Conservation (phyloP, 2,888 invertebrate genomes). For the Ptilodon capucinus region DNA sequence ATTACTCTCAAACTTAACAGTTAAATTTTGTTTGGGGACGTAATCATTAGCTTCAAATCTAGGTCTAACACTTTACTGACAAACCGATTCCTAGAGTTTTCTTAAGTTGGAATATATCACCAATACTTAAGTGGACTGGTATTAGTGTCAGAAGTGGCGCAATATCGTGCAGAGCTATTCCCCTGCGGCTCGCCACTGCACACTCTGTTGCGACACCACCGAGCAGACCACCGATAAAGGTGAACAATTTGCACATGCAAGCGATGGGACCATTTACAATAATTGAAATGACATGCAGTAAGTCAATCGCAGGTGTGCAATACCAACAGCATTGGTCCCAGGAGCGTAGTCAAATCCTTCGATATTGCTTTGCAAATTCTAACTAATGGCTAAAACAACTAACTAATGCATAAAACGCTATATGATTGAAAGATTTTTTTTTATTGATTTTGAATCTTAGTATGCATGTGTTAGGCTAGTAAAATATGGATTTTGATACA, state of each 20-base stretch:
- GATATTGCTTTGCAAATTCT: no score
- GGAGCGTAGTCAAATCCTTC: neutral
- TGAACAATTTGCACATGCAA: neutral
- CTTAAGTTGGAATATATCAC: neutral
- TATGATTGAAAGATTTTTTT: no score
- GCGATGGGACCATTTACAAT: neutral
- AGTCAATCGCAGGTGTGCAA: neutral
- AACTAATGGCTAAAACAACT: no score
- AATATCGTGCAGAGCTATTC: neutral
- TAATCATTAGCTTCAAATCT: neutral
- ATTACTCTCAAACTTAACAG: neutral
- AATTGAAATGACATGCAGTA: neutral
- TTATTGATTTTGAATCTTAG: no score
- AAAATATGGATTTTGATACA: no score
- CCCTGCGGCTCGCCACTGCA: neutral
- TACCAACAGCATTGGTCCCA: neutral
- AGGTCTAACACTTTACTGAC: no score
- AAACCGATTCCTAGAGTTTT: no score
- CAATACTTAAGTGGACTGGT: neutral
- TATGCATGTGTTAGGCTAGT: no score
- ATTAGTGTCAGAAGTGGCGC: neutral
- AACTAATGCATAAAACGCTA: no score
- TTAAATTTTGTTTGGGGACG: neutral
- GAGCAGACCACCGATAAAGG: neutral
- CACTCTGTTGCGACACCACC: neutral